Evolutionary conservation across 2,888 invertebrate genomes (phyloP), one percentile per base, ranked within the genome.

Genomic region (Torymus tubicola): DNA sequence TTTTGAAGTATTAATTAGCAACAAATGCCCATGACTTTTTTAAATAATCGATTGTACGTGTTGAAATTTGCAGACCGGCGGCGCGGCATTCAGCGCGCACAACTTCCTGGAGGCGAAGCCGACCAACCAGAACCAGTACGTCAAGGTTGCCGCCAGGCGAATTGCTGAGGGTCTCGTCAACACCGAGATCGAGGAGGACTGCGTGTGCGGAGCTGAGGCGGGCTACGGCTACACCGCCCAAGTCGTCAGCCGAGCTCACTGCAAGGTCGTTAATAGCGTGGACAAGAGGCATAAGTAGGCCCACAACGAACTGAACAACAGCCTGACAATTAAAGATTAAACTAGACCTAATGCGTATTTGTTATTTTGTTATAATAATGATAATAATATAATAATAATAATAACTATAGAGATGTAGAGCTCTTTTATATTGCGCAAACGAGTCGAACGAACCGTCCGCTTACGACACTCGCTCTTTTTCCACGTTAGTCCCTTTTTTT

Each of bases 81-180:
- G 96, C 21, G 92, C 94, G 14, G 92, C 94, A 12, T 94, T 95
- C 91, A 94, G 94, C 10, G 90, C 93, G 2, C 91, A 92, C 81
- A 94, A 93, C 90, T 94, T 93, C 92, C 82, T 91, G 73, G 90
- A 90, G 0, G 90, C 92, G 76, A 93, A 93, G 86, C 90, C 92
- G 0, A 93, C 91, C 13, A 93, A 93, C 83, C 93, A 93, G 91
- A 94, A 94, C 88, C 93, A 93, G 89, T 94, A 92, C 91, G 84
- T 94, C 42, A 92, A 93, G 85, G 91, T 94, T 5, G 86, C 87
- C 2, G 88, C 90, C 1, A 87, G 87, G 78, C 88, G 88, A 81
- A 85, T 92, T 69, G 88, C 85, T 52, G 89, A 89, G 31, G 87
- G 87, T 55, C 84, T 91, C 24, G 84, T 85, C n/a, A 85, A 85